Evolutionary conservation across 2,888 invertebrate genomes (phyloP).

Genomic region (Phlogophora meticulosa): DNA sequence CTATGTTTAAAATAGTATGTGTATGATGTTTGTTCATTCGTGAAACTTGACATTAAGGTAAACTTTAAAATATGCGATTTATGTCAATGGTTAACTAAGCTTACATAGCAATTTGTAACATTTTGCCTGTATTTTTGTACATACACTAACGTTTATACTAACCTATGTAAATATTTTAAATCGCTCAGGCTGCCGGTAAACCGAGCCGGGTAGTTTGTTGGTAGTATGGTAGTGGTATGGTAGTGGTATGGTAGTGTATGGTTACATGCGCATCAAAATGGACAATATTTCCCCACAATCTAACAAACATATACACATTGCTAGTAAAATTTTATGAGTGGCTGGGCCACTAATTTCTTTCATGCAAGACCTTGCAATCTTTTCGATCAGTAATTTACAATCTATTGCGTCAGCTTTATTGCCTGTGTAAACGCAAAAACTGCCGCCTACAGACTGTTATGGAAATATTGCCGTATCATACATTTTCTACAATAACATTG

Average conservation of each 20-base stretch:
- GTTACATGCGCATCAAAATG: neutral
- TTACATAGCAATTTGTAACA: neutral
- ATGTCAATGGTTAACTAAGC: conserved; percentile 1
- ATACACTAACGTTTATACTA: neutral
- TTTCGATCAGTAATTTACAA: too few relatives aligned
- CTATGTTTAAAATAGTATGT: conserved; percentile 3
- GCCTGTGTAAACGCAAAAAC: too few relatives aligned
- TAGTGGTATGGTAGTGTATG: neutral
- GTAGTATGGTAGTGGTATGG: neutral
- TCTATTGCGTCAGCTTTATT: too few relatives aligned
- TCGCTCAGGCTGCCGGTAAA: neutral
- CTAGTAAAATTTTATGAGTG: neutral
- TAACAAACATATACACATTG: neutral
- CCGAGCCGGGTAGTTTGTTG: too few relatives aligned
- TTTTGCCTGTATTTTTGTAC: neutral
- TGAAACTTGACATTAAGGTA: conserved; percentile 27
- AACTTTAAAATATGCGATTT: conserved; percentile 24
- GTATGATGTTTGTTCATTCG: conserved; percentile 13
- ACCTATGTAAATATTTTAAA: conserved; percentile 1
- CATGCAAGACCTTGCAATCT: too few relatives aligned
- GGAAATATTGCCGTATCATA: too few relatives aligned
- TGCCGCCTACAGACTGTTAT: too few relatives aligned
- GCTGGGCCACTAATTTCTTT: too few relatives aligned
- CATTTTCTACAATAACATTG: too few relatives aligned
- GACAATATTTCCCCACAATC: neutral